Base-by-base conservation (phyloP, 2,888 invertebrate genomes). In the Athalia rosae region DNA sequence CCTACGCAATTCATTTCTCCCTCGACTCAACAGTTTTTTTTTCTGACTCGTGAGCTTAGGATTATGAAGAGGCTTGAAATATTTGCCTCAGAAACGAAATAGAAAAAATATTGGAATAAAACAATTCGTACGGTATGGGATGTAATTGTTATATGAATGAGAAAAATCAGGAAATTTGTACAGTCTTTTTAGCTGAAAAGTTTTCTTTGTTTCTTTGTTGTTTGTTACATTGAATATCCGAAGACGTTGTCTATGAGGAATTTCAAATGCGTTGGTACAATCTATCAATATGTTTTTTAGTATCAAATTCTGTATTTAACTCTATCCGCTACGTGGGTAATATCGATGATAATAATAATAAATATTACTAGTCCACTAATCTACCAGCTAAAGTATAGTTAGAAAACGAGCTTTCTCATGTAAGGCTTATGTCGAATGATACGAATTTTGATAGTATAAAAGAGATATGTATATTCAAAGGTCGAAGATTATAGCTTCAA, bases 331-430 rank as follows among this genome's bases (percentile, higher is more conserved):
- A 62, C 15, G 4, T n/a, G n/a, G n/a, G n/a, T 4, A 45, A 61
- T 47, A 71, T 13, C 58, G 58, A 13, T 43, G 71, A 28, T 58
- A 45, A 74, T 61, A 62, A 59, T 62, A 74, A 74, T 74, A 74
- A 74, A 74, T 74, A 74, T 62, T 48, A 74, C 61, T 61, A 61
- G 43, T 48, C 61, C 28, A 62, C 74, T 74, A 74, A 48, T 58
- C n/a, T 62, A 61, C 61, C 74, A 74, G 45, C 59, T 74, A 74
- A 48, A 74, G 59, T 74, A 8, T 61, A 61, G 62, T 74, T 74
- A 61, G 59, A 74, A 74, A 73, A 74, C 58, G 74, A 58, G 74
- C 74, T 74, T 74, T 74, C 74, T 74, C 74, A 59, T 74, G 74
- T 74, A 74, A 74, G 74, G 61, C 74, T 74, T 59, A 61, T 15